Evolutionary conservation across 2,888 invertebrate genomes (phyloP).

Genomic region (Prosopocoilus inquinatus): DNA sequence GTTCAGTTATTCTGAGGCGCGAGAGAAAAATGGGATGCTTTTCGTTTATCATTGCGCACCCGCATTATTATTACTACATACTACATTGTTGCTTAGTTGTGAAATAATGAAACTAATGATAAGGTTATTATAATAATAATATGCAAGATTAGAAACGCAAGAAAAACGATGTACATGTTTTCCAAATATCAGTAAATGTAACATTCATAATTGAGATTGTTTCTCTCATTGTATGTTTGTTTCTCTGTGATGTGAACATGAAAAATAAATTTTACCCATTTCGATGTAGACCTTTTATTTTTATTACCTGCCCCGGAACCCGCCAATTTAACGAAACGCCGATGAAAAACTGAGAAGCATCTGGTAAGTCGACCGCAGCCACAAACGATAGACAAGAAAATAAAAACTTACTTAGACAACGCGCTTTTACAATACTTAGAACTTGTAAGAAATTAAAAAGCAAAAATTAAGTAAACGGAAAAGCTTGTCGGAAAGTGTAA

Average conservation of each 20-base stretch:
- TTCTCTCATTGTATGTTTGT: conserved; percentile 51
- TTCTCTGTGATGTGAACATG: conserved; percentile 53
- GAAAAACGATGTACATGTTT: conserved; percentile 48
- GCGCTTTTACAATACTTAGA: too few species aligned
- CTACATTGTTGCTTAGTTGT: conserved; percentile 48
- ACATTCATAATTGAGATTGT: conserved; percentile 48
- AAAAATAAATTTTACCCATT: conserved; percentile 49
- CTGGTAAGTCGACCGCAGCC: too few species aligned
- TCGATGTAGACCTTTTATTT: conserved; percentile 13
- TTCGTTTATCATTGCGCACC: conserved; percentile 17
- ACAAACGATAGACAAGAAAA: too few species aligned
- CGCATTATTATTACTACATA: conserved; percentile 30
- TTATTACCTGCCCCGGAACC: neutral
- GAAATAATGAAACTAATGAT: conserved; percentile 42
- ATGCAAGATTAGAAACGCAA: conserved; percentile 41
- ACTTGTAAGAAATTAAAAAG: too few species aligned
- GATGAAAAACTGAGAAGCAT: too few species aligned
- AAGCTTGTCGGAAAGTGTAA: too few species aligned
- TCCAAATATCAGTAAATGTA: conserved; percentile 49
- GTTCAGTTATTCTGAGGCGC: too few species aligned
- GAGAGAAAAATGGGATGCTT: neutral
- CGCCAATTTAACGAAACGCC: too few species aligned
- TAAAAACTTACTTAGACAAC: too few species aligned
- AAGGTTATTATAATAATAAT: conserved; percentile 40
- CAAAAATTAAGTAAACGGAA: too few species aligned